phyloP scores from a whole-genome alignment of 2,113 vertebrate species.

The Calyptommatus sinebrachiatus region DNA sequence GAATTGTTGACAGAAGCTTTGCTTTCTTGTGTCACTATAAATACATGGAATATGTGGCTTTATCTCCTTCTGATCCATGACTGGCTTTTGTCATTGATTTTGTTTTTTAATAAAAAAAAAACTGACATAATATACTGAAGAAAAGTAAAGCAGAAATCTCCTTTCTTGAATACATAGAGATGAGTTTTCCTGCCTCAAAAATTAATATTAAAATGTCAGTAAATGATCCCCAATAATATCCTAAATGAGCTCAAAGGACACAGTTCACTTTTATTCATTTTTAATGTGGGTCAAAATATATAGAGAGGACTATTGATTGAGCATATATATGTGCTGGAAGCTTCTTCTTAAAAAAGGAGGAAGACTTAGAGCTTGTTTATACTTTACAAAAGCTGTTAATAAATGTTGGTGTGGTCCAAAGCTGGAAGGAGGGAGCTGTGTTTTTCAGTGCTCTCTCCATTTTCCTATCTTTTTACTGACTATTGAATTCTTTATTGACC shows the following conservation, averaged over 20 bases:
- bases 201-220: constrained; percentile 28
- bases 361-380: constrained; percentile 35
- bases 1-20: constrained; percentile 14
- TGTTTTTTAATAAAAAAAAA: constrained; percentile 3
- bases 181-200: constrained; percentile 26
- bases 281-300: constrained; percentile 38
- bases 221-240: constrained; percentile 18
- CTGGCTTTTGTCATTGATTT: neutral
- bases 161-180: constrained; percentile 37
- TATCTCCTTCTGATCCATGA: neutral
- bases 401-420: too few relatives aligned
- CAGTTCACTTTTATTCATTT: constrained; percentile 14
- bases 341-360: constrained; percentile 4
- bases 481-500: too few relatives aligned
- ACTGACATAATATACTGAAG: neutral
- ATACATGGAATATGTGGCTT: neutral
- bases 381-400: constrained; percentile 10
- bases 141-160: constrained; percentile 10
- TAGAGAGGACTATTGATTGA: constrained; percentile 16
- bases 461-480: too few relatives aligned
- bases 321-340: neutral
- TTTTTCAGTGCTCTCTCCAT: too few relatives aligned
- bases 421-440: too few relatives aligned
- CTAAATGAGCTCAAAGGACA: constrained; percentile 20
- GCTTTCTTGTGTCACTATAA: neutral